A percentile compares a stretch with the other conserved stretches of the same genome.
phyloP scores from a whole-genome alignment of 2,113 vertebrate genomes.

The Coregonus clupeaformis region DNA sequence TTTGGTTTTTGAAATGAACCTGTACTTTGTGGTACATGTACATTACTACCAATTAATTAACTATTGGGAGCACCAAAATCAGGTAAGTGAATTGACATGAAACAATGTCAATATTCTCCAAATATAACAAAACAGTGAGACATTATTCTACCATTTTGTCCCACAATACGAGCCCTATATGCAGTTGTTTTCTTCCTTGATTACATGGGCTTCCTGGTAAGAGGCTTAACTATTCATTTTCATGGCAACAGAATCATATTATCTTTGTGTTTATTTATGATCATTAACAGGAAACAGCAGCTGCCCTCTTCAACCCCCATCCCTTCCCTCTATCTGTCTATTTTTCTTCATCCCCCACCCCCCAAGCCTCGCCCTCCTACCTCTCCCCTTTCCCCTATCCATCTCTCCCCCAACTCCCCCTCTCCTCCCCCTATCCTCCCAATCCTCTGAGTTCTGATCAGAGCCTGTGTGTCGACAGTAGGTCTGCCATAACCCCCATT shows the following conservation, averaged over 20 bases:
- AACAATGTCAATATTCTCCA: neutral
- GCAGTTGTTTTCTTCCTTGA: slow-evolving; percentile 23
- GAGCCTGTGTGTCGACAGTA: slow-evolving; percentile 37
- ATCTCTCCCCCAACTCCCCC: slow-evolving; percentile 20
- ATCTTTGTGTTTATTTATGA: slow-evolving; percentile 49
- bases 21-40: too few species aligned
- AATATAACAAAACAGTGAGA: neutral
- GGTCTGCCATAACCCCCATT: slow-evolving; percentile 62
- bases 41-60: neutral
- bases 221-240: slow-evolving; percentile 35
- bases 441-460: slow-evolving; percentile 27
- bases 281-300: slow-evolving; percentile 60
- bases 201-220: too few species aligned
- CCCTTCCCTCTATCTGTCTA: neutral
- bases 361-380: too few species aligned
- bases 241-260: slow-evolving; percentile 56
- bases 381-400: slow-evolving; percentile 3
- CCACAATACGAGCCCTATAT: neutral
- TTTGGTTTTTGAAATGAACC: too few species aligned
- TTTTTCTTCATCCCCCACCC: slow-evolving; percentile 1
- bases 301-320: slow-evolving; percentile 46
- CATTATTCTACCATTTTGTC: neutral
- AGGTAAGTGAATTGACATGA: neutral
- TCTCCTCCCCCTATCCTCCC: slow-evolving; percentile 24
- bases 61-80: neutral